Base-by-base conservation (phyloP, 2,888 invertebrate species). In the Danaus chrysippus region DNA sequence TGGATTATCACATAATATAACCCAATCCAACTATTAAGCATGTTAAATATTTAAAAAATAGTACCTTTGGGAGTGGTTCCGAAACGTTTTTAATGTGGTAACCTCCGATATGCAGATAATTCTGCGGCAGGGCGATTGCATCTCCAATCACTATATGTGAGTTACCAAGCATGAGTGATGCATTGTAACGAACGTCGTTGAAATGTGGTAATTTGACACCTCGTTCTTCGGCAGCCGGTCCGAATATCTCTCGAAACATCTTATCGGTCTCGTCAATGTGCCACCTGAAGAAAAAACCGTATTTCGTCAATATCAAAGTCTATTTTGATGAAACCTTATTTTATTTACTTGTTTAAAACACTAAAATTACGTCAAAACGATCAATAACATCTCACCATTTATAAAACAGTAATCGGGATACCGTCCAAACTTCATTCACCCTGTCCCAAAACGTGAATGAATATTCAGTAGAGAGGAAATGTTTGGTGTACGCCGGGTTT, bases 161-260 rank as follows among this genome's bases (percentile, higher is more conserved):
- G 61, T 86, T 86, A 1, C 79, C 81, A 3, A 87, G 67, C 42
- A 84, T 68, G 41, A 87, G 63, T 0, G 86, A 85, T 0, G 73
- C 82, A 23, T 85, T 85, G 61, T 75, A 76, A 41, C 70, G 72
- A 2, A 80, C 59, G 0, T 78, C 81, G 1, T 76, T 60, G 41
- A 73, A 78, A 0, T 75, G 56, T 1, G 83, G 81, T 17, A 78
- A 64, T 2, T 66, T 58, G 56, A 72, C 70, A 3, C 84, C 82
- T 62, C 76, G 75, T 54, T 64, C 67, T 12, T 23, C 58, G 17
- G 71, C 57, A 13, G 65, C 52, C 1, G 71, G 68, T 8, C 59
- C 63, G 53, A 68, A 70, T 1, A 57, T 17, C 15, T 62, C 62
- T 58, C 68, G 60, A 56, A 66, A 69, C 19, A 55, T 19, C 46